A percentile compares a stretch with the other conserved stretches of the same genome.
Conservation (phyloP, 1,140 invertebrate genomes). For the Brachionus koreanus region DNA sequence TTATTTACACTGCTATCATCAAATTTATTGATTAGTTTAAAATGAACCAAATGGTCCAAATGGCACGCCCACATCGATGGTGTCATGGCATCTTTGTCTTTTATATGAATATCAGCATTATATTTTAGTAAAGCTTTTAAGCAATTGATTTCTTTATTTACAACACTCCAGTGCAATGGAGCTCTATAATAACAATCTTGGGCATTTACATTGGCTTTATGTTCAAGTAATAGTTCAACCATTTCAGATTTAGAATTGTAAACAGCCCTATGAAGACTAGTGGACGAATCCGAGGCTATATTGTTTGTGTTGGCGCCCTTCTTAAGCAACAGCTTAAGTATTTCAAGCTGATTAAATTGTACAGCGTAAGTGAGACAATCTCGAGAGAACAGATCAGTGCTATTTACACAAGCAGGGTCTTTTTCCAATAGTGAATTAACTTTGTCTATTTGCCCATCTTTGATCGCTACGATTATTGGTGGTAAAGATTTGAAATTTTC, state of each 20-base stretch:
- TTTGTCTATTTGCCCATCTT: slow-evolving; percentile 51
- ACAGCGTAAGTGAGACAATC: slow-evolving; percentile 55
- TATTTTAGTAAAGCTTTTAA: slow-evolving; percentile 50
- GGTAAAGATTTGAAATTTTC: slow-evolving; percentile 52
- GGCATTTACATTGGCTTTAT: slow-evolving; percentile 53
- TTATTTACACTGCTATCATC: background rate
- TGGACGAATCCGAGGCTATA: slow-evolving; percentile 52
- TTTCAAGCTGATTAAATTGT: slow-evolving; percentile 52
- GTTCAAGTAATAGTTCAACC: slow-evolving; percentile 52
- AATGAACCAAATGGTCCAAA: slow-evolving; percentile 56
- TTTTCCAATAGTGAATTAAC: slow-evolving; percentile 45
- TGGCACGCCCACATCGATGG: slow-evolving; percentile 59
- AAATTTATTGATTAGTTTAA: slow-evolving; percentile 51
- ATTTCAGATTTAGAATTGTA: slow-evolving; percentile 53
- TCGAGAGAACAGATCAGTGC: slow-evolving; percentile 54
- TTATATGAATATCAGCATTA: background rate
- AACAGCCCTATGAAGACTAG: slow-evolving; percentile 56
- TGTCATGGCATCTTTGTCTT: slow-evolving; percentile 56
- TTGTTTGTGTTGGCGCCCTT: slow-evolving; percentile 53
- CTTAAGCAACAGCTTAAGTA: slow-evolving; percentile 47
- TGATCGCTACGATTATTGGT: slow-evolving; percentile 52
- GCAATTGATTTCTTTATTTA: slow-evolving; percentile 51
- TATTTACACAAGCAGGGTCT: slow-evolving; percentile 51
- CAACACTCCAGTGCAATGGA: slow-evolving; percentile 57
- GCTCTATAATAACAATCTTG: slow-evolving; percentile 53